Evolutionary conservation across 1,140 invertebrate species (phyloP), one percentile per base, ranked within the genome.

Genomic region (Drosophila micromelanica): DNA sequence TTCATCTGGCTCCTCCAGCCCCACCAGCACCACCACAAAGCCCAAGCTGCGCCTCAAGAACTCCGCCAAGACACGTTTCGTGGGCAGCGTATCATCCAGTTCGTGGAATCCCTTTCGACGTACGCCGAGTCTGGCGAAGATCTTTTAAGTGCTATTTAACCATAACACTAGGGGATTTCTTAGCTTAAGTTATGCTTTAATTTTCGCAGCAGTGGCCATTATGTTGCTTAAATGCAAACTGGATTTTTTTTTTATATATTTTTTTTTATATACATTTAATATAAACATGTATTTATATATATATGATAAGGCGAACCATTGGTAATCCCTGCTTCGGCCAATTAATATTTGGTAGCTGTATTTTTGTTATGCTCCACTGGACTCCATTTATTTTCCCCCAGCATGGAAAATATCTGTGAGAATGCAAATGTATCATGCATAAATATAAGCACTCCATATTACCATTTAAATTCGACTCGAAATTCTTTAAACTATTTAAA

Each of bases 31-130:
- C 20, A 90, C 86, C 8, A 80, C 81, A 4, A 90, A 91, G 75
- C 87, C 77, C 13, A 92, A 92, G 73, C 63, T 82, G 38, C 84
- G 82, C 9, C 76, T 85, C 38, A 92, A 91, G 68, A 78, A 74
- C 23, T 80, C 84, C 13, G 73, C 73, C 7, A 92, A 90, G 51
- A 49, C 76, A 12, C 76, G 79, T 7, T 62, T 90, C n/a, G 81
- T 86, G 23, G 91, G 91, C 51, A 92, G 85, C 55, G 73, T 91
- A 9, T 91, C 91, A 0, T 87, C 90, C 23, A 84, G 81, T 23
- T 84, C 85, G 9, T 92, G 91, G 91, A 92, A 92, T 90, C 91
- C 90, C 23, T 92, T 92, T 61, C 72, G 91, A 30, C 90, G 91
- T 27, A 90, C 91, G 11, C 87, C 90, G 11, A 92, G 91, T 69